A percentile compares a stretch with the other conserved stretches of the same genome.
Evolutionary conservation across 2,888 invertebrate genomes (phyloP).

Genomic region (Cylindroiulus punctatus): DNA sequence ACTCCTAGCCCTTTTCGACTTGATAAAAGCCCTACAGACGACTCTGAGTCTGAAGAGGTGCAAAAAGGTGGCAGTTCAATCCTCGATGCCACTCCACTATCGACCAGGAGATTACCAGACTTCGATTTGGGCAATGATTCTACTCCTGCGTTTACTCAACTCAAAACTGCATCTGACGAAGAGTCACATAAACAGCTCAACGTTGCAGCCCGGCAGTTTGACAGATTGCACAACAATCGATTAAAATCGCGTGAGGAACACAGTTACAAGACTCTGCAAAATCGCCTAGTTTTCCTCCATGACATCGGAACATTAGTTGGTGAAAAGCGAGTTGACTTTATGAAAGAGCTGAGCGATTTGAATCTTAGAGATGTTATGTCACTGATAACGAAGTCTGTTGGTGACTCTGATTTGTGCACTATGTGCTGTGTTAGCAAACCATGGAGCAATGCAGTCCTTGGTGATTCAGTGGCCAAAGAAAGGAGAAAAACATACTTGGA

Average conservation of each 20-base stretch:
- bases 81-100: background rate
- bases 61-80: background rate
- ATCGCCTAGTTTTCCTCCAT: background rate
- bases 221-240: background rate
- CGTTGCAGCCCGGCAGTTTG: background rate
- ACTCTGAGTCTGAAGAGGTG: background rate
- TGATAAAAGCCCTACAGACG: background rate
- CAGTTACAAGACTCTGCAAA: background rate
- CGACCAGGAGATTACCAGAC: background rate
- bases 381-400: background rate
- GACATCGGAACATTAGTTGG: background rate
- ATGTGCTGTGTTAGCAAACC: slow-evolving; percentile 24
- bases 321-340: background rate
- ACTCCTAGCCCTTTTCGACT: background rate
- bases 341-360: background rate
- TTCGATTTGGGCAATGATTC: background rate
- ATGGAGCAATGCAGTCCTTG: background rate
- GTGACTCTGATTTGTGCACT: background rate
- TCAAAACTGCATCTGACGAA: background rate
- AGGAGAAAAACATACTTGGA: slow-evolving; percentile 44
- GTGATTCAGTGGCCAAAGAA: background rate
- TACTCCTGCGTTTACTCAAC: background rate
- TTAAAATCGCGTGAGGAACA: background rate
- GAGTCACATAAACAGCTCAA: background rate
- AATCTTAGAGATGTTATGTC: background rate